Evolutionary conservation across 2,113 vertebrate genomes (phyloP).

Genomic region (Oreotrochilus melanogaster): DNA sequence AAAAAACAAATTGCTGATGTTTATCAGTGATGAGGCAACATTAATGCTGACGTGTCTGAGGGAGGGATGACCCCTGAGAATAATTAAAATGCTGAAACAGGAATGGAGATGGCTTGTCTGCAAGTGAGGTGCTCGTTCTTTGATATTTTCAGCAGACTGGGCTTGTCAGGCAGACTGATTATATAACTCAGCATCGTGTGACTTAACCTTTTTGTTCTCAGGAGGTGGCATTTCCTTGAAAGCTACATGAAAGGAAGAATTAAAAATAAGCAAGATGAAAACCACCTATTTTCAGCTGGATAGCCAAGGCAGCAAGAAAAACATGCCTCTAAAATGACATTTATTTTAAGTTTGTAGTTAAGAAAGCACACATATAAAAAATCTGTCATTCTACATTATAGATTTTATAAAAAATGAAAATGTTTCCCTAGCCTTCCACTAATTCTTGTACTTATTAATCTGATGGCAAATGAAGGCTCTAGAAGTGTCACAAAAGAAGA

Average conservation of each 20-base stretch:
- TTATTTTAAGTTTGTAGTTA: not conserved
- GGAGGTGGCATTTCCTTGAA: conserved; percentile 56
- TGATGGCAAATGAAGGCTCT: not conserved
- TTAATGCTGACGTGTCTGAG: not conserved
- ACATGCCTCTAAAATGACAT: not conserved
- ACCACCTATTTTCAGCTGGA: not conserved
- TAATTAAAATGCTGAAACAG: conserved; percentile 13
- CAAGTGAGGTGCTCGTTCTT: not conserved
- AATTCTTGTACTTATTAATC: not conserved
- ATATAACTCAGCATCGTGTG: not conserved
- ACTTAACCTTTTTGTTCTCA: conserved; percentile 44
- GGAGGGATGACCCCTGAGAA: not conserved
- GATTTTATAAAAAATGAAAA: not conserved
- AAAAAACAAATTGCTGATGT: not conserved
- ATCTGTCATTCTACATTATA: not conserved
- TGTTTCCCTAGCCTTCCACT: not conserved
- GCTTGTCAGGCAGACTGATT: conserved; percentile 14
- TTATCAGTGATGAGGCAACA: not conserved
- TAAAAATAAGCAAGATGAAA: conserved; percentile 29
- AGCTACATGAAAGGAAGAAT: not conserved
- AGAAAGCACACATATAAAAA: not conserved
- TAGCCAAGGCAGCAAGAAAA: not conserved
- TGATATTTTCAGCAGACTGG: not conserved
- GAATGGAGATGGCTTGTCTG: not conserved
- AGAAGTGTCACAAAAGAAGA: not conserved